Evolutionary conservation across 2,113 vertebrate species (phyloP).

Genomic region (Pangasianodon hypophthalmus): DNA sequence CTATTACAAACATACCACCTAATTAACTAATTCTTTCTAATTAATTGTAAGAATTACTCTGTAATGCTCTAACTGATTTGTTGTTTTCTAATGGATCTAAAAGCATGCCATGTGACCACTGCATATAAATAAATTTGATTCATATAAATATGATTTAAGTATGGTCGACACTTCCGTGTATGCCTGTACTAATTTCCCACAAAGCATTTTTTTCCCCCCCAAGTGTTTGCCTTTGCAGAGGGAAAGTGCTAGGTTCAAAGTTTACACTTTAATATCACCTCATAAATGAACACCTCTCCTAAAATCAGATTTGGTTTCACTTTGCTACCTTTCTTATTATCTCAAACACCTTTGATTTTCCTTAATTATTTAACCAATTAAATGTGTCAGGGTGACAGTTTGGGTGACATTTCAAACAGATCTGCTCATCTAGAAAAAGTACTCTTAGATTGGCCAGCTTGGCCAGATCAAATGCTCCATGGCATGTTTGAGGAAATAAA

Average conservation of each 20-base stretch:
- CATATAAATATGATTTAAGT: background rate
- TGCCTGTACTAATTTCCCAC: background rate
- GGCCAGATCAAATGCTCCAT: constrained; percentile 32
- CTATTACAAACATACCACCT: background rate
- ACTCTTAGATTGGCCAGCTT: constrained; percentile 18
- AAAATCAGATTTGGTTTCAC: constrained; percentile 16
- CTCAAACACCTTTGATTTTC: constrained; percentile 43
- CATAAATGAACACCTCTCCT: constrained; percentile 46
- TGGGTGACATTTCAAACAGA: constrained; percentile 44
- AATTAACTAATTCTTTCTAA: constrained; percentile 10
- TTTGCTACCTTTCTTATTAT: constrained; percentile 40
- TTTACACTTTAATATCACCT: constrained; percentile 49
- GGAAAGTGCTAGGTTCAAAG: constrained; percentile 21
- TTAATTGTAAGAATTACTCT: constrained; percentile 39
- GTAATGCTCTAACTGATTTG: constrained; percentile 39
- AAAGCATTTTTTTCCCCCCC: background rate
- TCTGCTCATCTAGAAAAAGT: background rate
- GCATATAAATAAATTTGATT: background rate
- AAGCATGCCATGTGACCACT: background rate
- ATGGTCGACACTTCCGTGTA: background rate
- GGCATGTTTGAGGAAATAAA: constrained; percentile 12
- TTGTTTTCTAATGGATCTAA: background rate
- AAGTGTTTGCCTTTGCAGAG: constrained; percentile 15
- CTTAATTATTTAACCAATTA: constrained; percentile 53
- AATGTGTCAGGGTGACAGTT: constrained; percentile 35